phyloP scores from a whole-genome alignment of 2,113 vertebrate genomes.

The Willisornis vidua region DNA sequence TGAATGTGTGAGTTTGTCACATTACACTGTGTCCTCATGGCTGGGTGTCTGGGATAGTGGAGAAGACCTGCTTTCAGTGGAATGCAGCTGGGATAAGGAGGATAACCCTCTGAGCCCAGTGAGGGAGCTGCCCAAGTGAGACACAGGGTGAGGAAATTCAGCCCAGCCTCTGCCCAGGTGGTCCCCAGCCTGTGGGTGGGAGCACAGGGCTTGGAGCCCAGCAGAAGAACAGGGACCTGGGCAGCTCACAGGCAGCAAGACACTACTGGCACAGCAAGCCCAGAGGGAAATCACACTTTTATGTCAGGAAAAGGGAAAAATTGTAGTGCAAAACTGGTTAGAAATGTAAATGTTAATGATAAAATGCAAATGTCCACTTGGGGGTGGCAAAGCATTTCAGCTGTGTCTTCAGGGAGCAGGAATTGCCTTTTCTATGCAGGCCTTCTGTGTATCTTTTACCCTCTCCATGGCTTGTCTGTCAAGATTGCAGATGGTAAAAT shows the following conservation, averaged over 20 bases:
- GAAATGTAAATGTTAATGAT: neutral
- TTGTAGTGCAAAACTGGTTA: neutral
- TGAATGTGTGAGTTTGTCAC: neutral
- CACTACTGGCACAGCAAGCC: fast-evolving
- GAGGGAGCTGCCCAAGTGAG: neutral
- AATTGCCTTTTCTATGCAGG: neutral
- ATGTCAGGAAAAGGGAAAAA: neutral
- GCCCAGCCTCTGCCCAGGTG: neutral
- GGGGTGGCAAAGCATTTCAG: constrained; percentile 69
- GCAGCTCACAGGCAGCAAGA: neutral
- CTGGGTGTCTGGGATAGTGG: neutral
- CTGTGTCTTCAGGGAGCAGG: constrained; percentile 34
- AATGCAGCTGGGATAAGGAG: neutral
- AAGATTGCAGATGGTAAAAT: neutral
- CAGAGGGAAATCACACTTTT: neutral
- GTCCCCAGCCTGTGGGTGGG: fast-evolving
- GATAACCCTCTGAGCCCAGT: neutral
- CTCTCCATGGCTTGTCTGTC: neutral
- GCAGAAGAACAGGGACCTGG: neutral
- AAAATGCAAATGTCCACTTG: constrained; percentile 60
- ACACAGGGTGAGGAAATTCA: neutral
- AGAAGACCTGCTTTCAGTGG: neutral
- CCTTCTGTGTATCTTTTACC: neutral
- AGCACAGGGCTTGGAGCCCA: neutral
- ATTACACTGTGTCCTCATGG: neutral